phyloP scores from a whole-genome alignment of 2,797 vertebrate genomes.

The Nyctibius grandis region DNA sequence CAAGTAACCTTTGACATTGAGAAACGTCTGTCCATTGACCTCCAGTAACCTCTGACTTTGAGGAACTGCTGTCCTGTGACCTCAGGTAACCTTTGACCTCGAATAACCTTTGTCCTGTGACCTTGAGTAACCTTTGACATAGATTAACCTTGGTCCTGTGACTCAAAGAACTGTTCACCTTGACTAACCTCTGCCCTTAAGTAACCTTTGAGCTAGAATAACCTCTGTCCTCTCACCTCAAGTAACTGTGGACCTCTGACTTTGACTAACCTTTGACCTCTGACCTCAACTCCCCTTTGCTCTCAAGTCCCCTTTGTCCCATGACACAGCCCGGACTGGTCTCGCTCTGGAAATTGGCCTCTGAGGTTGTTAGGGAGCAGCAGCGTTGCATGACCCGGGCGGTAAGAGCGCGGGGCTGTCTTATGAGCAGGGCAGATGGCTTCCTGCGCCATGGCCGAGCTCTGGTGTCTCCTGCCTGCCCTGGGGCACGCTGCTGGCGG shows the following conservation, averaged over 20 bases:
- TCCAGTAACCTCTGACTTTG: neutral
- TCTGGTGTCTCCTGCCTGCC: neutral
- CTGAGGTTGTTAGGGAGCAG: rapidly evolving
- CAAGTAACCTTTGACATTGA: neutral
- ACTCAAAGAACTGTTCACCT: too few relatives aligned
- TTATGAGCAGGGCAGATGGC: rapidly evolving
- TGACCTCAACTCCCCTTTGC: neutral
- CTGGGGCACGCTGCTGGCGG: too few relatives aligned
- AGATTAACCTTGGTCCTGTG: neutral
- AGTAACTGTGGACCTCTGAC: neutral
- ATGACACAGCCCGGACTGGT: rapidly evolving
- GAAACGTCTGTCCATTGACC: neutral
- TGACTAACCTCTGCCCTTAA: neutral
- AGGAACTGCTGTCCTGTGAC: neutral
- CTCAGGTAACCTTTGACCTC: neutral
- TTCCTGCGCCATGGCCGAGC: neutral
- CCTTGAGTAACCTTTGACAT: neutral
- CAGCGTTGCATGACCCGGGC: rapidly evolving
- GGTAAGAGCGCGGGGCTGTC: rapidly evolving
- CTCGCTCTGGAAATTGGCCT: neutral
- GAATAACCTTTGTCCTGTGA: neutral
- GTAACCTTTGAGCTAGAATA: neutral
- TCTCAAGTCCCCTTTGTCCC: neutral
- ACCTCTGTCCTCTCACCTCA: neutral
- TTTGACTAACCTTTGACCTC: neutral